phyloP scores from a whole-genome alignment of 1,140 invertebrate genomes.

The Lepidurus couesii region DNA sequence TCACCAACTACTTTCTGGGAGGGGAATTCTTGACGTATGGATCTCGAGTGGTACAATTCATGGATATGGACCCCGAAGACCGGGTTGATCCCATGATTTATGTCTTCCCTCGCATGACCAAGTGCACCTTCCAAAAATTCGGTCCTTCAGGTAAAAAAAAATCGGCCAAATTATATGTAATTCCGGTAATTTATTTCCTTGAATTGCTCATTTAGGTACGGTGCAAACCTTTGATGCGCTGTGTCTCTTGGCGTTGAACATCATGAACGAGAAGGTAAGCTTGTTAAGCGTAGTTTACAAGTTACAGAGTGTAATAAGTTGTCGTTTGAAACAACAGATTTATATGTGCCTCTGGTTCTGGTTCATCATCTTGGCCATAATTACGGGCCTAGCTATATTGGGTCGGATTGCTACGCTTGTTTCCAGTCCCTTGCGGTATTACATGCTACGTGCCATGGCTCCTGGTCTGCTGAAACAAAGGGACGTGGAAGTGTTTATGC shows the following conservation, averaged over 20 bases:
- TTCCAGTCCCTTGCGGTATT: constrained; percentile 47
- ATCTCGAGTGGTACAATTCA: constrained; percentile 40
- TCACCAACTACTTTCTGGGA: constrained; percentile 48
- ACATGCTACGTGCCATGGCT: constrained; percentile 24
- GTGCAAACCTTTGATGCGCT: constrained; percentile 45
- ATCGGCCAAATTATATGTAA: neutral
- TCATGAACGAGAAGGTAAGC: constrained; percentile 49
- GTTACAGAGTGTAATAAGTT: neutral
- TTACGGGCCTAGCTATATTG: constrained; percentile 36
- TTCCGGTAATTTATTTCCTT: neutral
- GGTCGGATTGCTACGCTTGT: constrained; percentile 26
- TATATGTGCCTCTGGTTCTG: constrained; percentile 49
- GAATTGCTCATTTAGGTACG: constrained; percentile 45
- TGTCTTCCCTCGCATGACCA: constrained; percentile 45
- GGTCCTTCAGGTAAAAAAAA: constrained; percentile 37
- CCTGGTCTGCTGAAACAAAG: constrained; percentile 12
- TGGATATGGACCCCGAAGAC: constrained; percentile 39
- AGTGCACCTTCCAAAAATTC: constrained; percentile 41
- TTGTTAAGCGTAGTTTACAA: neutral
- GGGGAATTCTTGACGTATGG: constrained; percentile 49
- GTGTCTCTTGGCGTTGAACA: constrained; percentile 50
- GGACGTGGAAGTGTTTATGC: constrained; percentile 20
- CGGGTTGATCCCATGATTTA: constrained; percentile 43
- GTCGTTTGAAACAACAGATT: constrained; percentile 38
- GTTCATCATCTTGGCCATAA: constrained; percentile 43